Evolutionary conservation across 2,888 invertebrate species (phyloP), one percentile per base, ranked within the genome.

Genomic region (Molorchus minor): DNA sequence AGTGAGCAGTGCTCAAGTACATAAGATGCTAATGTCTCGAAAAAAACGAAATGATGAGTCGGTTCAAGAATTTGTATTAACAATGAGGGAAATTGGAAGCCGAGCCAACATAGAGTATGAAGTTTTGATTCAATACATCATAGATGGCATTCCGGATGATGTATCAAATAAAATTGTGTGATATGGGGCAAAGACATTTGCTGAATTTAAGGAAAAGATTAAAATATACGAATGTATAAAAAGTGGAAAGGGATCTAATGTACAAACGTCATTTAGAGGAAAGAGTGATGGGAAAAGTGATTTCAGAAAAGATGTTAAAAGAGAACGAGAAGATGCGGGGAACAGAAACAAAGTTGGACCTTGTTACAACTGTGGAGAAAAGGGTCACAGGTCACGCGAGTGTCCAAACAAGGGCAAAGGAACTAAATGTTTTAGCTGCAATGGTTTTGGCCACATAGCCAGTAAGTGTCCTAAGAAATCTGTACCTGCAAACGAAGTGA

Each of bases 51-150:
- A 55, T 16, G 67, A 71, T n/a, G 75, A 78, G 61, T 72, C 68
- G 2, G 65, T 68, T 2, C 74, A 75, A 60, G 75, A 79, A 33
- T 79, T 77, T 56, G 73, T 76, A 33, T 56, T 76, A 1, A 36
- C 41, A n/a, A 77, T 77, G 75, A 73, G 72, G 55, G 76, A 79
- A 62, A 56, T 76, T 10, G 67, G 56, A 16, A 64, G 53, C 43
- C 30, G 59, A 35, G 57, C 44, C 2, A 51, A 55, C 19, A 36
- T 68, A 12, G 66, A 62, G 57, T 7, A 5, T 2, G 62, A 64
- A 47, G 61, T 35, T 5, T 8, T 64, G 3, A 59, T 67, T 4
- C 62, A 67, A 36, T 68, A 65, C 19, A 63, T 68, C 1, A 64
- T 69, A 7, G 66, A 69, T 52, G 67, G 65, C 2, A 67, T 70